A percentile compares a stretch with the other conserved stretches of the same genome.
phyloP scores from a whole-genome alignment of 2,888 invertebrate species.

The Caenorhabditis wallacei region DNA sequence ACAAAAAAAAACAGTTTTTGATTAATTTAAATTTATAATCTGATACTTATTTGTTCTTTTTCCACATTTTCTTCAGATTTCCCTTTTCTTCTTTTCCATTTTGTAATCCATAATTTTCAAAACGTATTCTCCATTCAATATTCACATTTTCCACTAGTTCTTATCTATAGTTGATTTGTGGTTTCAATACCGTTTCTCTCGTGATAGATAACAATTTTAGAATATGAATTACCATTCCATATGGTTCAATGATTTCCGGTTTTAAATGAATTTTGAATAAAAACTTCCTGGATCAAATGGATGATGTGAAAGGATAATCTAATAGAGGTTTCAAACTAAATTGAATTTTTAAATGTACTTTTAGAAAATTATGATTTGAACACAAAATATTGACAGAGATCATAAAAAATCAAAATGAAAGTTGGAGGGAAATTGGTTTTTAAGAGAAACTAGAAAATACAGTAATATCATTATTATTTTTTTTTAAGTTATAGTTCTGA shows the following conservation, averaged over 20 bases:
- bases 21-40: neutral
- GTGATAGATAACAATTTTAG: conserved; percentile 39
- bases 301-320: too few relatives aligned
- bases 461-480: too few relatives aligned
- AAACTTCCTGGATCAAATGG: too few relatives aligned
- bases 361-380: neutral
- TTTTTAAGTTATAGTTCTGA: too few relatives aligned
- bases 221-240: neutral
- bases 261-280: too few relatives aligned
- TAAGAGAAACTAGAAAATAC: too few relatives aligned
- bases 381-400: neutral
- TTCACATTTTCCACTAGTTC: too few relatives aligned
- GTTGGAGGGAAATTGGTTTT: too few relatives aligned
- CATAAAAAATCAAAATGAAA: too few relatives aligned
- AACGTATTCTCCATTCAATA: conserved; percentile 3
- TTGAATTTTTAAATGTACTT: neutral
- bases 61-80: neutral
- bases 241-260: neutral
- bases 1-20: neutral
- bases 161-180: conserved; percentile 29
- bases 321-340: too few relatives aligned
- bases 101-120: conserved; percentile 6
- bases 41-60: neutral
- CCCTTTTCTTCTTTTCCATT: neutral
- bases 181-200: conserved; percentile 42